Conservation (phyloP, 2,113 vertebrate genomes). For the Lontra canadensis region DNA sequence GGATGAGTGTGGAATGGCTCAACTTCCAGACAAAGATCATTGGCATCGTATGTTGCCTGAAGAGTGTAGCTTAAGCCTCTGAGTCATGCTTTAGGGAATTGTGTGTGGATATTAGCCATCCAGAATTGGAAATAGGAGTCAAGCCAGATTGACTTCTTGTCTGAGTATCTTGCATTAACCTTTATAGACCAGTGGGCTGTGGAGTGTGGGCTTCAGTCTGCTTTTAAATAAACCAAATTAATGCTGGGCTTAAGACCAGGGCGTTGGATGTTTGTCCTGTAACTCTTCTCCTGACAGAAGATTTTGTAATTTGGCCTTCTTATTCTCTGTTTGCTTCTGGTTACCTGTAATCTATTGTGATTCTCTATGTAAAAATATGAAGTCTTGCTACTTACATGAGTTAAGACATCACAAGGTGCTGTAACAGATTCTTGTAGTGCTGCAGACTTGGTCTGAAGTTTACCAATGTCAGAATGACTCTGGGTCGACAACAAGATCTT, state of each 20-base stretch:
- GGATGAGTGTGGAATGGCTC: neutral
- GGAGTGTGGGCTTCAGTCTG: neutral
- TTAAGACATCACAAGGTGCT: neutral
- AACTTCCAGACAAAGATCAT: neutral
- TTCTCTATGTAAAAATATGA: neutral
- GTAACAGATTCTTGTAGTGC: neutral
- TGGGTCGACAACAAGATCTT: neutral
- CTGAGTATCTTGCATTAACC: neutral
- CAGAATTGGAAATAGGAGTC: neutral
- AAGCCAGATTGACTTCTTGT: neutral
- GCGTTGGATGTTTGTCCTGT: neutral
- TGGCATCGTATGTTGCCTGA: neutral
- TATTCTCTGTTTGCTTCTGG: neutral
- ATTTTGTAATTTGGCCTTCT: slow-evolving; percentile 4
- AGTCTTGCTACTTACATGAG: neutral
- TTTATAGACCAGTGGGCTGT: neutral
- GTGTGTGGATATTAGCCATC: neutral
- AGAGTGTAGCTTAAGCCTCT: neutral
- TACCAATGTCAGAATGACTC: neutral
- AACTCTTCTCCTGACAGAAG: neutral
- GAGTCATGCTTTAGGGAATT: neutral
- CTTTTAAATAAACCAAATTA: slow-evolving; percentile 29
- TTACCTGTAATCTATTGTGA: neutral
- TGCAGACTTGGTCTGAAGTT: neutral
- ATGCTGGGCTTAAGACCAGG: neutral